phyloP scores from a whole-genome alignment of 2,888 invertebrate species.

The Lissonota sp. region DNA sequence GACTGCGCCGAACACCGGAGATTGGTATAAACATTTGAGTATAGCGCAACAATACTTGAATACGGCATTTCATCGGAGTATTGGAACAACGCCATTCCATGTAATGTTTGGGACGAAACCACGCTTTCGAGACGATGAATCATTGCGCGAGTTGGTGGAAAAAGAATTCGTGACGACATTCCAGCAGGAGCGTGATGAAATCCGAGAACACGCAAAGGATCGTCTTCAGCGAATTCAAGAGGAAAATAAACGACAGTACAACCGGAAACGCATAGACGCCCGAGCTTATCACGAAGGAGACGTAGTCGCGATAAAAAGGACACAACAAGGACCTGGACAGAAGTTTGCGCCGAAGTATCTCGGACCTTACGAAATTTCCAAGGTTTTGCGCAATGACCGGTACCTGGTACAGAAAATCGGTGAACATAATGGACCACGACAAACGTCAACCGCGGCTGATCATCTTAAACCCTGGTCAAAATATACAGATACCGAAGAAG shows the following conservation, averaged over 20 bases:
- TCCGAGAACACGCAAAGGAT: constrained; percentile 50
- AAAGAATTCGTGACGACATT: constrained; percentile 47
- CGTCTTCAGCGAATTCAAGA: constrained; percentile 55
- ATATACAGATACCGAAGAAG: constrained; percentile 15
- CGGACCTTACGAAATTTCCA: constrained; percentile 59
- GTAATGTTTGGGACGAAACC: constrained; percentile 56
- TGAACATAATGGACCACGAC: constrained; percentile 51
- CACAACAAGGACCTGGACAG: constrained; percentile 61
- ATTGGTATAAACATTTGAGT: constrained; percentile 71
- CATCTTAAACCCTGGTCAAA: constrained; percentile 58
- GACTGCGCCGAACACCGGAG: no score
- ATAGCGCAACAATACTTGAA: constrained; percentile 72
- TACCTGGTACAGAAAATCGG: constrained; percentile 59
- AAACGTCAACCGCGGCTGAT: constrained; percentile 59
- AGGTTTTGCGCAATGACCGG: constrained; percentile 51
- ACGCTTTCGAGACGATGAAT: constrained; percentile 51
- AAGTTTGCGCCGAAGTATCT: constrained; percentile 62
- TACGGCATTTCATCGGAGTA: constrained; percentile 69
- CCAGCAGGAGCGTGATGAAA: constrained; percentile 46
- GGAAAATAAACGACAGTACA: constrained; percentile 52
- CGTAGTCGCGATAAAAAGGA: constrained; percentile 65
- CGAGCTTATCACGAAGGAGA: constrained; percentile 53
- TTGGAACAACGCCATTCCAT: constrained; percentile 57
- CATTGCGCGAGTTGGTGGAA: constrained; percentile 61
- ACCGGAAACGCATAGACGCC: constrained; percentile 52